Percentiles rank a stretch among this genome's conserved stretches.
Evolutionary conservation across 64 coral and sea anemone species (phyloP).

Genomic region (Dendrophyllia cribrosa): DNA sequence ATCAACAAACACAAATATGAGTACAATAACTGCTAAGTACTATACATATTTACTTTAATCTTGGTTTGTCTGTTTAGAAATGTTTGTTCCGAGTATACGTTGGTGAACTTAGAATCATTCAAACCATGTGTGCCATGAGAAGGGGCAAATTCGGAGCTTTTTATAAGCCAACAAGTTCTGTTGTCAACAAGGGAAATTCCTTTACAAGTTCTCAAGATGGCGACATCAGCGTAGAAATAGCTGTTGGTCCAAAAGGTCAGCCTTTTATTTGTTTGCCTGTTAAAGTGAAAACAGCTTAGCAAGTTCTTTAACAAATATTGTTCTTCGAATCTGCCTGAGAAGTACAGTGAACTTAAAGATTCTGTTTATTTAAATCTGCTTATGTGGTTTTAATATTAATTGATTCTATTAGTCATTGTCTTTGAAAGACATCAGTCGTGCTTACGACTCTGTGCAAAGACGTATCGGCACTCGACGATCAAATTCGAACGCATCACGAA

Average conservation of each 20-base stretch:
- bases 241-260: constrained; percentile 36
- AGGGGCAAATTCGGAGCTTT: constrained; percentile 28
- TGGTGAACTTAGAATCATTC: background rate
- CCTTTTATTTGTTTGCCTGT: background rate
- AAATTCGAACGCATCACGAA: background rate
- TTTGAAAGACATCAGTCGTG: background rate
- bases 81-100: background rate
- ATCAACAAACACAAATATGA: background rate
- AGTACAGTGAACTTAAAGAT: background rate
- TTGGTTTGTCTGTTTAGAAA: background rate
- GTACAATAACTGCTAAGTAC: background rate
- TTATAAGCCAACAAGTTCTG: background rate
- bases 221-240: constrained; percentile 8
- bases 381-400: background rate
- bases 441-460: background rate
- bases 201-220: background rate
- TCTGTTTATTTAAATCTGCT: background rate
- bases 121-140: background rate
- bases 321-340: background rate
- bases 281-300: background rate
- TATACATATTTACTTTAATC: background rate
- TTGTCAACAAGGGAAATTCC: background rate
- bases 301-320: background rate
- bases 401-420: background rate
- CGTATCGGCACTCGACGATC: background rate